Percentiles rank a stretch among this genome's conserved stretches.
Conservation (phyloP, 2,797 vertebrate genomes). For the Semotilus atromaculatus region DNA sequence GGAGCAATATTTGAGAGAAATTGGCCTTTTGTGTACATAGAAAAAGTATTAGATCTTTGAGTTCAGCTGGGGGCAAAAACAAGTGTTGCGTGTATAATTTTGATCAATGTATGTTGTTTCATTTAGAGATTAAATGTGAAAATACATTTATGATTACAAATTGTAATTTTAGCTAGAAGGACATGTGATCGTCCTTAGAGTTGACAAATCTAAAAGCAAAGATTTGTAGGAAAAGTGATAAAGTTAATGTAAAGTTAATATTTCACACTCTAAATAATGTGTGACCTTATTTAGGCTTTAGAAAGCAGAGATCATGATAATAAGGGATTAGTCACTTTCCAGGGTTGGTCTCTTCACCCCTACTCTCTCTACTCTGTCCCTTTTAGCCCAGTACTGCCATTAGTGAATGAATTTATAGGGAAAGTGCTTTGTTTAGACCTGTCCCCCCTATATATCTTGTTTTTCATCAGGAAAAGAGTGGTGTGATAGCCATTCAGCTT, state of each 20-base stretch:
- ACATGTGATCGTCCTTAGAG: neutral
- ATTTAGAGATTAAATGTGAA: no score
- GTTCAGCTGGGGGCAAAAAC: no score
- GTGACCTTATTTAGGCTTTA: neutral
- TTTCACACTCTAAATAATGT: neutral
- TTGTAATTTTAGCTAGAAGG: neutral
- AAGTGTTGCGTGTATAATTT: no score
- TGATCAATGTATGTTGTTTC: no score
- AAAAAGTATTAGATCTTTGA: no score
- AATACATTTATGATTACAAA: neutral
- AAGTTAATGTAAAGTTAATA: slow-evolving; percentile 6
- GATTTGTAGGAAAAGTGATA: neutral
- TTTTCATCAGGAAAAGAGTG: slow-evolving; percentile 34
- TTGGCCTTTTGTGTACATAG: no score
- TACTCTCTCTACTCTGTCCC: slow-evolving; percentile 14
- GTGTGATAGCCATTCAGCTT: slow-evolving; percentile 30
- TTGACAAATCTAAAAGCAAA: neutral
- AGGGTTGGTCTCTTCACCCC: neutral
- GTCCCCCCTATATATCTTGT: neutral
- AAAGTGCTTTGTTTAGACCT: slow-evolving; percentile 15
- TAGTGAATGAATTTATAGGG: slow-evolving; percentile 3
- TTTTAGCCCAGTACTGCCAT: slow-evolving; percentile 8
- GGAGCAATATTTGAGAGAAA: no score
- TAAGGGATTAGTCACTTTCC: slow-evolving; percentile 22
- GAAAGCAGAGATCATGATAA: neutral